phyloP scores from a whole-genome alignment of 2,888 invertebrate genomes.

The Leptopterna dolabrata region DNA sequence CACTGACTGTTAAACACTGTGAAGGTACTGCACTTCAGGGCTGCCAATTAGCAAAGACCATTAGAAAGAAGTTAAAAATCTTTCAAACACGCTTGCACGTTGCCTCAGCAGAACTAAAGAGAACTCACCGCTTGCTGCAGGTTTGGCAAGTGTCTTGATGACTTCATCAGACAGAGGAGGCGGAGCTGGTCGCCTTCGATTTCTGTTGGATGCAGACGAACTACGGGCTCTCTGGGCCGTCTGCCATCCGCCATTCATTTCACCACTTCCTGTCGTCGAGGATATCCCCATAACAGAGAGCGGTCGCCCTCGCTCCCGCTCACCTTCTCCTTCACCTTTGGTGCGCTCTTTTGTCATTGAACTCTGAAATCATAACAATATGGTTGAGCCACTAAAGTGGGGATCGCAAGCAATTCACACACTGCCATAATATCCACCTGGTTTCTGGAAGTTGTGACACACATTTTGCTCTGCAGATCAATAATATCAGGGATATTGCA shows the following conservation, averaged over 20 bases:
- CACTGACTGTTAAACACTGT: background rate
- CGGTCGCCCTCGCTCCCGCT: slow-evolving; percentile 37
- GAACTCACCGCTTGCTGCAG: background rate
- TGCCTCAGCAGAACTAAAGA: too few species aligned
- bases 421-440: too few species aligned
- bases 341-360: slow-evolving; percentile 22
- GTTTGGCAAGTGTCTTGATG: slow-evolving; percentile 60
- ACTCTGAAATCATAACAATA: slow-evolving; percentile 3
- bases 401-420: too few species aligned
- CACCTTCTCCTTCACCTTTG: background rate
- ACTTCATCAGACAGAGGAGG: slow-evolving; percentile 63
- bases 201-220: slow-evolving; percentile 64
- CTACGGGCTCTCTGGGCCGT: slow-evolving; percentile 60
- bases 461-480: too few species aligned
- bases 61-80: too few species aligned
- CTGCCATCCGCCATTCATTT: slow-evolving; percentile 53
- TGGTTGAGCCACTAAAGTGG: too few species aligned
- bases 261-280: background rate
- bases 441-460: too few species aligned
- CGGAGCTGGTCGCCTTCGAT: slow-evolving; percentile 63
- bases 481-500: too few species aligned
- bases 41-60: too few species aligned
- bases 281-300: slow-evolving; percentile 38
- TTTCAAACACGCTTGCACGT: too few species aligned
- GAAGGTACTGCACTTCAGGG: too few species aligned